Evolutionary conservation across 2,797 vertebrate species (phyloP), one percentile per base, ranked within the genome.

Genomic region (Rhodeus uyekii): DNA sequence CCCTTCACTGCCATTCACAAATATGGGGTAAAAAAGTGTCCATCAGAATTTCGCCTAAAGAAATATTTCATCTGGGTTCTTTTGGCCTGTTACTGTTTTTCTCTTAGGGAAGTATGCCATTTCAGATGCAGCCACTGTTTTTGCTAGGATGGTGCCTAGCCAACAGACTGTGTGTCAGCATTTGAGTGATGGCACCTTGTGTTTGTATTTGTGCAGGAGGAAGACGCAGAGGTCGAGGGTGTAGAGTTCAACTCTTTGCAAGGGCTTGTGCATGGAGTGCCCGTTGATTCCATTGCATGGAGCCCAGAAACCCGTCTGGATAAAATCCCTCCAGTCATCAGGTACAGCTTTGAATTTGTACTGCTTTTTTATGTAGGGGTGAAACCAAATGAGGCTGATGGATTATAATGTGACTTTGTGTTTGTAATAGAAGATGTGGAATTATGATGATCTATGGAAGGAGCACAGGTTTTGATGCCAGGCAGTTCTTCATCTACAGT

Each of bases 271-370:
- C 97, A 98, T 48, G 97, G 96, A 44, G 89, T 96, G 18, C 91
- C 95, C 6, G 96, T 98, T 0, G 96, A 98, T 53, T 92, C 95
- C 44, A 95, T 99, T 29, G 97, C 96, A 0, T 99, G 98, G 97
- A 99, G 97, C 88, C 98, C 98, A 1, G 96, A 99, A 90, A 96
- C 96, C 16, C 94, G 93, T 34, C 93, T 98, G 86, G 96, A 98
- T 92, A 90, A 94, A 63, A 88, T 98, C 87, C 95, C 96, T 82
- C 94, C 93, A 3, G 83, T 90, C 22, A 94, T 99, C 93, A 97
- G 95, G 98, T 99, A 94, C n/a, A 12, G 1, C 14, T 39, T 53
- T 39, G 64, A 32, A 36, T 32, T 22, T 38, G 36, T 36, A 6
- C 13, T 22, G 34, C 4, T 12, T 48, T 53, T 61, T 53, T 24